Evolutionary conservation across 2,113 vertebrate genomes (phyloP).

Genomic region (Xenus cinereus): DNA sequence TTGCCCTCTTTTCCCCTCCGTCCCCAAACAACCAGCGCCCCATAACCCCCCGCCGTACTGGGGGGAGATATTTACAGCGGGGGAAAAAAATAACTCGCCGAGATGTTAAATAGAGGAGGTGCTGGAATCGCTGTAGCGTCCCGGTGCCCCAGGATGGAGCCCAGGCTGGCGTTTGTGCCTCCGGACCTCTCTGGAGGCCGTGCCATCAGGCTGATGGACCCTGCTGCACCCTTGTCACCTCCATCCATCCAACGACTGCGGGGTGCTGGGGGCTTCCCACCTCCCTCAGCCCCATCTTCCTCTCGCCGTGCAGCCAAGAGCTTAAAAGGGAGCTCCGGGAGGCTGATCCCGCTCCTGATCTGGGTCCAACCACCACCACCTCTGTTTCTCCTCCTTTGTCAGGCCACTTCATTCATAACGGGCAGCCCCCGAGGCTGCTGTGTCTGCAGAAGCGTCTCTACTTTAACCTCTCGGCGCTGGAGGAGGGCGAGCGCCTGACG

Average conservation of each 20-base stretch:
- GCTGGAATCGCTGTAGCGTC: background rate
- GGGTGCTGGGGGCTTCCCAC: background rate
- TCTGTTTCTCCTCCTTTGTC: background rate
- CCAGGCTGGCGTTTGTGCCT: fast-evolving
- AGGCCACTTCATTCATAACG: conserved; percentile 46
- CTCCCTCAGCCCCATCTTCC: background rate
- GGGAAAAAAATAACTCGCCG: fast-evolving
- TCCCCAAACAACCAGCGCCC: background rate
- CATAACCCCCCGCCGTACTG: fast-evolving
- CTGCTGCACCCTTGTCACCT: fast-evolving
- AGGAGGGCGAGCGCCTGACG: conserved; percentile 80
- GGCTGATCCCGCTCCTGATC: background rate
- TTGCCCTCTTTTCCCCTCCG: background rate
- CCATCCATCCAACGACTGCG: fast-evolving
- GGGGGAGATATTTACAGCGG: background rate
- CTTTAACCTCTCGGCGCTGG: conserved; percentile 88
- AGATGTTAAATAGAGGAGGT: background rate
- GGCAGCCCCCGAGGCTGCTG: conserved; percentile 35
- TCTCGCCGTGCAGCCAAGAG: background rate
- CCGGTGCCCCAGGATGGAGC: background rate
- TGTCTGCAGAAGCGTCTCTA: conserved; percentile 82
- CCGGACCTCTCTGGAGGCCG: background rate
- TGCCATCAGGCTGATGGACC: fast-evolving
- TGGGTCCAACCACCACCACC: background rate
- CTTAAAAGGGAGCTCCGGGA: fast-evolving